A percentile compares a stretch with the other conserved stretches of the same genome.
Evolutionary conservation across 2,888 invertebrate species (phyloP).

Genomic region (Tricholauxania praeusta): DNA sequence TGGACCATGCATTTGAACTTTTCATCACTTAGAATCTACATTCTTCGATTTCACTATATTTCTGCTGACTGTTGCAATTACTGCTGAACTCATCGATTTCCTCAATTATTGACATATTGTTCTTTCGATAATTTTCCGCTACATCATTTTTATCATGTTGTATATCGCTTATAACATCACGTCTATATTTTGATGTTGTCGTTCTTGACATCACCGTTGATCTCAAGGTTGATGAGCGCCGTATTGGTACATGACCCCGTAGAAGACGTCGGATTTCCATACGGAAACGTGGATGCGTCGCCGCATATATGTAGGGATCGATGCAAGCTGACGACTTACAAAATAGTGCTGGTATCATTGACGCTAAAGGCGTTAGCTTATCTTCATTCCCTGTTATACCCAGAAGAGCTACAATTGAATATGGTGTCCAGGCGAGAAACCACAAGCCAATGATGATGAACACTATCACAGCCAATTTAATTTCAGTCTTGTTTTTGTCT

Average conservation of each 20-base stretch:
- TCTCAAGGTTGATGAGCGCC: conserved; percentile 59
- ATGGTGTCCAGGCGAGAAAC: conserved; percentile 87
- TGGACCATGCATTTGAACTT: background rate
- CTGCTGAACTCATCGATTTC: conserved; percentile 51
- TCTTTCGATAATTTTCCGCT: conserved; percentile 49
- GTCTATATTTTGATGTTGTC: conserved; percentile 54
- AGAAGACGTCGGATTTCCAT: conserved; percentile 69
- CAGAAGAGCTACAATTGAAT: conserved; percentile 80
- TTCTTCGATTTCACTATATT: conserved; percentile 48
- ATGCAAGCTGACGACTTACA: conserved; percentile 86
- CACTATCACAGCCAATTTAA: conserved; percentile 77
- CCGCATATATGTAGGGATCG: conserved; percentile 84
- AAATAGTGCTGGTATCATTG: conserved; percentile 83
- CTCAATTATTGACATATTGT: conserved; percentile 58
- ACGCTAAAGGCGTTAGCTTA: conserved; percentile 76
- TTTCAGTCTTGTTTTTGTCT: conserved; percentile 78
- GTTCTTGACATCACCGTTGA: conserved; percentile 60
- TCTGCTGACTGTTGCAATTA: background rate
- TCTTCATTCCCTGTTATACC: conserved; percentile 77
- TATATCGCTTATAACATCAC: conserved; percentile 41
- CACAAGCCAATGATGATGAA: conserved; percentile 79
- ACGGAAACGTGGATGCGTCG: conserved; percentile 83
- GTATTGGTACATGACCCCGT: conserved; percentile 52
- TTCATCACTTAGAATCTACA: conserved; percentile 52
- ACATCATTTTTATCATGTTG: background rate